These are phyloP conservation scores for Anabacerthia variegaticeps DNA, from an alignment of 2,797 vertebrate genomes.

Conservation along the genomic window DNA sequence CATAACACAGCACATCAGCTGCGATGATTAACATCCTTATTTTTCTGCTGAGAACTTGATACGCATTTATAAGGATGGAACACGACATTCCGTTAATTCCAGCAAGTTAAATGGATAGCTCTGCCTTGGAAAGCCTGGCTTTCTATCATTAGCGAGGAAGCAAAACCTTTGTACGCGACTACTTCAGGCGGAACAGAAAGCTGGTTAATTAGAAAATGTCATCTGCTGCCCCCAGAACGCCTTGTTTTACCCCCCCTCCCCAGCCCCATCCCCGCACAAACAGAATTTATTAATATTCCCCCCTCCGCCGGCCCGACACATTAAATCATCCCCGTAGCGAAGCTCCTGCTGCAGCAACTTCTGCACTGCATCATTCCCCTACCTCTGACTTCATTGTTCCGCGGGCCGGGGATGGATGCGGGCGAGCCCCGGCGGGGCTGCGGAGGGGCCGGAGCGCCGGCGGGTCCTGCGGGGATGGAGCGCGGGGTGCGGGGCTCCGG, in stretches of 20 bases:
- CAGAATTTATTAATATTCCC: constrained; percentile 14
- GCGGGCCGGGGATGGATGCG: not conserved
- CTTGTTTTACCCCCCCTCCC: not conserved
- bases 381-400: constrained; percentile 76
- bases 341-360: constrained; percentile 73
- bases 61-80: not conserved
- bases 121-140: not conserved
- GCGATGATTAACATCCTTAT: constrained; percentile 20
- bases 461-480: too few relatives aligned
- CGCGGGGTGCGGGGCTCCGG: too few relatives aligned
- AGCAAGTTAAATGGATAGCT: not conserved
- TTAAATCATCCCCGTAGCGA: constrained; percentile 39
- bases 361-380: constrained; percentile 77
- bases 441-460: too few relatives aligned
- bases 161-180: constrained; percentile 9
- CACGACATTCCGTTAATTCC: not conserved
- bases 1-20: not conserved
- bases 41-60: constrained; percentile 49
- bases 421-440: too few relatives aligned
- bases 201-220: constrained; percentile 41
- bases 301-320: not conserved
- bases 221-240: not conserved
- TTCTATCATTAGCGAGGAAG: not conserved
- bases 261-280: not conserved
- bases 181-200: constrained; percentile 72